Evolutionary conservation across 1,140 invertebrate species (phyloP).

Genomic region (Habropoda laboriosa): DNA sequence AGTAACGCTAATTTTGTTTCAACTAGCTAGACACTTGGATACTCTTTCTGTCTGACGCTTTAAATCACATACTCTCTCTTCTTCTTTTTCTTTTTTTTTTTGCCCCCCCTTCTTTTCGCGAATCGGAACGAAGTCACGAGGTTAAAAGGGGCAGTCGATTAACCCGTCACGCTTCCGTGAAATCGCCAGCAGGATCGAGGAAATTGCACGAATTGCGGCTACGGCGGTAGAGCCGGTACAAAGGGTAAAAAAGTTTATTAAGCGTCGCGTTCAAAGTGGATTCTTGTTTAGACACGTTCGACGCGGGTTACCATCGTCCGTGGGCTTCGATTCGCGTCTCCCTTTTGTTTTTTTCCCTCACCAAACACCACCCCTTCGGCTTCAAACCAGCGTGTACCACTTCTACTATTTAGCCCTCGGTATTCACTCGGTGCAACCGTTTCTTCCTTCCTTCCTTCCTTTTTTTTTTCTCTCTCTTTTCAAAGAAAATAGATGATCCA

Average conservation of each 20-base stretch:
- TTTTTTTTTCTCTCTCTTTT: not conserved
- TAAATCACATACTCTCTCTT: too few species aligned
- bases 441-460: not conserved
- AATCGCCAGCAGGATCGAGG: not conserved
- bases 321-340: not conserved
- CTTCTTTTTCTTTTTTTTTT: too few species aligned
- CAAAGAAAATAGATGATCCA: slow-evolving; percentile 18
- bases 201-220: slow-evolving; percentile 11
- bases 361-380: not conserved
- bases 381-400: not conserved
- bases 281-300: slow-evolving; percentile 31
- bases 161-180: not conserved
- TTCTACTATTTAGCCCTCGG: too few species aligned
- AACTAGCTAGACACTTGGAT: too few species aligned
- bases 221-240: not conserved
- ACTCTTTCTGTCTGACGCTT: too few species aligned
- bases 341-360: not conserved
- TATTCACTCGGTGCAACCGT: too few species aligned
- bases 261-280: slow-evolving; percentile 14
- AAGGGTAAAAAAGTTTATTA: slow-evolving; percentile 24
- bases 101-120: too few species aligned
- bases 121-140: not conserved
- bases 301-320: slow-evolving; percentile 5
- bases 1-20: too few species aligned
- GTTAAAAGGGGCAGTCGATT: not conserved